These are phyloP conservation scores for Ailurus styani DNA, from an alignment of 2,113 vertebrate genomes.

Conservation along the genomic window DNA sequence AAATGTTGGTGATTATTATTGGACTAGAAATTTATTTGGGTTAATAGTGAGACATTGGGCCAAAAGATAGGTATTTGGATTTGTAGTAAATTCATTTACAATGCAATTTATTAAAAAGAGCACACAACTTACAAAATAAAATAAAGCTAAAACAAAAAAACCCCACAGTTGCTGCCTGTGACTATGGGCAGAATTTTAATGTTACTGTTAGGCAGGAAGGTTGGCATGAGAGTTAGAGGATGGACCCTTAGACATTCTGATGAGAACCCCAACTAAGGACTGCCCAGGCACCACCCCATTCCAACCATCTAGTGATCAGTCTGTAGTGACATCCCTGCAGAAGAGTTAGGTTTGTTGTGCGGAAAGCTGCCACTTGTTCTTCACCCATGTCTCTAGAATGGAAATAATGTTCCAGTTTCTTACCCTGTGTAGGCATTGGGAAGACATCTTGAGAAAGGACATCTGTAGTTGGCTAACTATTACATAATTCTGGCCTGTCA, in stretches of 20 bases:
- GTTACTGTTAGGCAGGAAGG: neutral
- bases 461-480: neutral
- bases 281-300: neutral
- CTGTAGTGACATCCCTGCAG: neutral
- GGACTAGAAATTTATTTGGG: neutral
- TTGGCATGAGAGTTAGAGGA: neutral
- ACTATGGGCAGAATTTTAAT: neutral
- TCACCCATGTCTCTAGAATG: neutral
- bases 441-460: neutral
- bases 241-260: neutral
- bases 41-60: neutral
- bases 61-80: neutral
- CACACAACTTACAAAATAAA: neutral
- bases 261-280: neutral
- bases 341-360: neutral
- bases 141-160: neutral
- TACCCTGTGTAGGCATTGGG: neutral
- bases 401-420: neutral
- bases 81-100: neutral
- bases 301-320: neutral
- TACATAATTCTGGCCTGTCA: neutral
- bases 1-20: neutral
- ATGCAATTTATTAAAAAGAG: neutral
- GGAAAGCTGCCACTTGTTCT: neutral
- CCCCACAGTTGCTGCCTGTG: neutral